Percentiles rank a stretch among this genome's conserved stretches.
Conservation (phyloP, 1,140 invertebrate species). For the Drosophila kepulauana region DNA sequence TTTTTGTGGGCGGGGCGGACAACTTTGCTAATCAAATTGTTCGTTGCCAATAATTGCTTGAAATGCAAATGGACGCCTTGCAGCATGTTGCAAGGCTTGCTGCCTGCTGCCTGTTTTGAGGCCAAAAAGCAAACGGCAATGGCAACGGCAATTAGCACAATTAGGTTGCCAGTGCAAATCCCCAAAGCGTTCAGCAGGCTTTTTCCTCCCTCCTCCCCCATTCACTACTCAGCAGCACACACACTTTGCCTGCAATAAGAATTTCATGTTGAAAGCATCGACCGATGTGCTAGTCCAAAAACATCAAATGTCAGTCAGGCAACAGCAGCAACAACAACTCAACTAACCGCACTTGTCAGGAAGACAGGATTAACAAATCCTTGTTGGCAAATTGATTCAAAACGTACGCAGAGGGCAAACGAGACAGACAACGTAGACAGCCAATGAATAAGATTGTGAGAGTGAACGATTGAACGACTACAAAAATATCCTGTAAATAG, state of each 20-base stretch:
- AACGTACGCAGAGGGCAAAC: constrained; percentile 68
- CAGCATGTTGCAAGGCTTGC: constrained; percentile 32
- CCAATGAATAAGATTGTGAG: constrained; percentile 24
- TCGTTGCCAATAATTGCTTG: constrained; percentile 76
- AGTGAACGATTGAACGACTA: background rate
- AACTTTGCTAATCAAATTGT: constrained; percentile 75
- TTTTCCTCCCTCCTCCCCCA: constrained; percentile 6
- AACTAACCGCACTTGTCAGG: constrained; percentile 84
- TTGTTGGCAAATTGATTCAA: constrained; percentile 84
- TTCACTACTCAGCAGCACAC: constrained; percentile 3
- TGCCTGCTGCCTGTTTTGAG: constrained; percentile 7
- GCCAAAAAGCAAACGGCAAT: constrained; percentile 47
- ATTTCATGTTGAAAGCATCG: constrained; percentile 81
- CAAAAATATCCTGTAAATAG: constrained; percentile 9
- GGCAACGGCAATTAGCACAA: constrained; percentile 79
- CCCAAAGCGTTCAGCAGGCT: constrained; percentile 69
- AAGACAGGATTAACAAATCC: constrained; percentile 84
- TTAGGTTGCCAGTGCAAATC: constrained; percentile 84
- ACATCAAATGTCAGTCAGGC: constrained; percentile 73
- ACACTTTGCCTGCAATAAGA: constrained; percentile 61
- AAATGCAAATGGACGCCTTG: constrained; percentile 79
- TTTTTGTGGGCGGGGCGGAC: constrained; percentile 3
- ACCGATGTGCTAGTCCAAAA: constrained; percentile 51
- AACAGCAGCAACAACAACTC: constrained; percentile 67
- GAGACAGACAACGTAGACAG: constrained; percentile 23